Evolutionary conservation across 2,888 invertebrate species (phyloP).

Genomic region (Chrysolina oricalcia): DNA sequence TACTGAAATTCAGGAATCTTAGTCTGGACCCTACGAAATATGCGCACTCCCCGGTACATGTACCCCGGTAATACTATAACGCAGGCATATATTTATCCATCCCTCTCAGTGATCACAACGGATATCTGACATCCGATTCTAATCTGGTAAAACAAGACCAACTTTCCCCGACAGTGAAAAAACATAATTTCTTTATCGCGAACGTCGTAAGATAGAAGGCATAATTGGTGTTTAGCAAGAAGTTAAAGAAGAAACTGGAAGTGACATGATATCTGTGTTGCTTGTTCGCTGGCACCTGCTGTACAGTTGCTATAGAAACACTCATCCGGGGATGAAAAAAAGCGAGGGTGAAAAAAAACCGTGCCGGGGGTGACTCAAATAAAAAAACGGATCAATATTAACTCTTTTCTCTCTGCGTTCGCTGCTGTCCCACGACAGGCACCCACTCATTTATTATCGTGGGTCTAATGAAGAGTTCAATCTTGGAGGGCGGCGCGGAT

Average conservation of each 20-base stretch:
- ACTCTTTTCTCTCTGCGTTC: conserved; percentile 73
- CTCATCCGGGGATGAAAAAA: conserved; percentile 75
- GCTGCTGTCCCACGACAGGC: conserved; percentile 70
- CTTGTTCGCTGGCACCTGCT: conserved; percentile 73
- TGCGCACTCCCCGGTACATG: background rate
- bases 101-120: background rate
- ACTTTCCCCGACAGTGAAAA: conserved; percentile 9
- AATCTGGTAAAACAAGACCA: conserved; percentile 12
- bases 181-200: conserved; percentile 21
- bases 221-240: conserved; percentile 64
- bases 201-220: conserved; percentile 22
- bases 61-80: background rate
- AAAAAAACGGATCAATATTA: conserved; percentile 81
- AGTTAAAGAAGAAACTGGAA: conserved; percentile 68
- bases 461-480: conserved; percentile 24
- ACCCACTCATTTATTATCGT: conserved; percentile 32
- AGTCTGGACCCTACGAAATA: background rate
- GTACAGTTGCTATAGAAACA: conserved; percentile 79
- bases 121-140: conserved; percentile 7
- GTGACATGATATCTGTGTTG: conserved; percentile 71
- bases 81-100: background rate
- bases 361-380: conserved; percentile 77
- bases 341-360: conserved; percentile 75
- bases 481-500: background rate
- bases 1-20: background rate